Conservation (phyloP, 1,140 invertebrate species). For the Lasaia peninsularis region DNA sequence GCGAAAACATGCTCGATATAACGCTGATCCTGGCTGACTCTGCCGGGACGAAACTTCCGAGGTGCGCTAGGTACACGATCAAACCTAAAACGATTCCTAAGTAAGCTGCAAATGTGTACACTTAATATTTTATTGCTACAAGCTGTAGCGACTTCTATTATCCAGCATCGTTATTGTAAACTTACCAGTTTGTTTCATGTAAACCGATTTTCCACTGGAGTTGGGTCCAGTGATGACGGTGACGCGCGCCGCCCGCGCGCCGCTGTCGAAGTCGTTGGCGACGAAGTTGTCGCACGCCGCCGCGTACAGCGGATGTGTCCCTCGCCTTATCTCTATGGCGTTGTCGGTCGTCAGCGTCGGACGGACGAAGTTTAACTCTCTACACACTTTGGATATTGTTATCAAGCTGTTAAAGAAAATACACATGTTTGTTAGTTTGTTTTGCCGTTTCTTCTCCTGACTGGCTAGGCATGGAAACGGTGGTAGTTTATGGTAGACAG, state of each 20-base stretch:
- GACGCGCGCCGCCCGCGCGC: constrained; percentile 77
- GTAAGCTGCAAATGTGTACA: too few relatives aligned
- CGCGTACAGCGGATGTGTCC: constrained; percentile 89
- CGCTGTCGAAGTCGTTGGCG: constrained; percentile 83
- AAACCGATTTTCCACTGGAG: constrained; percentile 94
- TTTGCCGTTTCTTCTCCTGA: too few relatives aligned
- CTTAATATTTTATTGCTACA: too few relatives aligned
- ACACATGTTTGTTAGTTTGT: background rate
- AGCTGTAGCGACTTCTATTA: too few relatives aligned
- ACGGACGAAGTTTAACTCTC: constrained; percentile 84
- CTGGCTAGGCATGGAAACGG: too few relatives aligned
- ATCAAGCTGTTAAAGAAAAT: constrained; percentile 80
- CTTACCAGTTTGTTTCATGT: constrained; percentile 87
- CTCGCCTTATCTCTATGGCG: constrained; percentile 83
- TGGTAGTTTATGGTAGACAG: too few relatives aligned
- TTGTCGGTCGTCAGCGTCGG: constrained; percentile 81
- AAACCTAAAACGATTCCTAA: constrained; percentile 41
- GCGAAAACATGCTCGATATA: constrained; percentile 85
- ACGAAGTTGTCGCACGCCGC: constrained; percentile 82
- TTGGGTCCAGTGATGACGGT: constrained; percentile 93
- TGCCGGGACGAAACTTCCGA: constrained; percentile 94
- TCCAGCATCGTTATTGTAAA: too few relatives aligned
- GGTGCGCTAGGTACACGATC: constrained; percentile 87
- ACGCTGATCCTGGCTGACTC: constrained; percentile 83
- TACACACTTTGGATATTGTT: constrained; percentile 83